A percentile compares a stretch with the other conserved stretches of the same genome.
Evolutionary conservation across 2,888 invertebrate species (phyloP).

Genomic region (Elegia similella): DNA sequence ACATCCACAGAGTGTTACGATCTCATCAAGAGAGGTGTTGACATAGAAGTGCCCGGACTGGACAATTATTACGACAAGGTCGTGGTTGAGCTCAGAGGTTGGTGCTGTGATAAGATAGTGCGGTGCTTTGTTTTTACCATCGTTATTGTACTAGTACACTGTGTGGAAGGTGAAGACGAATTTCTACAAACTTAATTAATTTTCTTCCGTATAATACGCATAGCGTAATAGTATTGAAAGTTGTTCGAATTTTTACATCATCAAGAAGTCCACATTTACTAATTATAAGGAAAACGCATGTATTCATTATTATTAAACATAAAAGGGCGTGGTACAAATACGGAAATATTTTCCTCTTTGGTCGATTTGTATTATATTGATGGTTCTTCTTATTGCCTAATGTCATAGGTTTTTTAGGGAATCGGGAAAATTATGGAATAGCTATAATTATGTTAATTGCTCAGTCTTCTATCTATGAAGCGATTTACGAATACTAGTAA

Average conservation of each 20-base stretch:
- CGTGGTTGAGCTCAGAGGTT: constrained; percentile 82
- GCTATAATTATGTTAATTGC: too few species aligned
- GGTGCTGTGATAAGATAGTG: constrained; percentile 36
- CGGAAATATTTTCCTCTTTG: not conserved
- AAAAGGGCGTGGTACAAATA: not conserved
- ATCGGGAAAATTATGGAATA: too few species aligned
- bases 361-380: not conserved
- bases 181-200: not conserved
- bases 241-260: too few species aligned
- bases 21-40: constrained; percentile 73
- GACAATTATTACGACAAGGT: constrained; percentile 82
- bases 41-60: constrained; percentile 76
- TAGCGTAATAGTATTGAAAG: not conserved
- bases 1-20: constrained; percentile 77
- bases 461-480: too few species aligned
- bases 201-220: not conserved
- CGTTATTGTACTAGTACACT: not conserved
- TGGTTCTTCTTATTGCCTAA: not conserved
- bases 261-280: too few species aligned
- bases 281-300: too few species aligned
- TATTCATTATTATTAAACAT: too few species aligned
- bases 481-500: not conserved
- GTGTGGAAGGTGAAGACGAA: not conserved
- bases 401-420: not conserved
- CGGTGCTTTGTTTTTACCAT: constrained; percentile 17